Evolutionary conservation across 2,888 invertebrate species (phyloP).

Genomic region (Ischnus inquisitorius): DNA sequence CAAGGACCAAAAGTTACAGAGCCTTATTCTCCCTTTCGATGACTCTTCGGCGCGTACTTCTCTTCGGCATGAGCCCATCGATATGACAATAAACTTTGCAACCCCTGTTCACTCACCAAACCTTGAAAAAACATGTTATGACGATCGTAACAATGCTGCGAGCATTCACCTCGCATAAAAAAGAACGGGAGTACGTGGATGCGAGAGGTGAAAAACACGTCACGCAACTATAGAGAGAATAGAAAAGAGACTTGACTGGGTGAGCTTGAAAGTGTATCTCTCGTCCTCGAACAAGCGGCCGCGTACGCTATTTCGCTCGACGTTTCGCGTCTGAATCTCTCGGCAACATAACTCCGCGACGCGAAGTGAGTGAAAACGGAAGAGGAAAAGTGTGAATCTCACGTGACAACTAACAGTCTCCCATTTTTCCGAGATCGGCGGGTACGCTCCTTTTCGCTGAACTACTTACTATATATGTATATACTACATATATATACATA

Average conservation of each 20-base stretch:
- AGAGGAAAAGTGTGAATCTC: slow-evolving; percentile 42
- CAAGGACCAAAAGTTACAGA: too few relatives aligned
- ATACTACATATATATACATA: background rate
- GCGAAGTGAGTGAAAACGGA: slow-evolving; percentile 28
- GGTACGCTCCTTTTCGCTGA: slow-evolving; percentile 12
- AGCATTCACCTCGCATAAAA: background rate
- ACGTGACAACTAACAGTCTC: slow-evolving; percentile 52
- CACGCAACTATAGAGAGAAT: background rate
- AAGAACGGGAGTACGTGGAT: background rate
- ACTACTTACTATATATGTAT: background rate
- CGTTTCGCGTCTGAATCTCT: background rate
- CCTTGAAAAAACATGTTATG: background rate
- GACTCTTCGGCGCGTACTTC: too few relatives aligned
- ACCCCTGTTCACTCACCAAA: too few relatives aligned
- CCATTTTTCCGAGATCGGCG: slow-evolving; percentile 50
- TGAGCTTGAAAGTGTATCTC: slow-evolving; percentile 4
- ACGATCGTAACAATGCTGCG: background rate
- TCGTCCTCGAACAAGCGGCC: background rate
- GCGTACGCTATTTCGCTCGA: slow-evolving; percentile 2
- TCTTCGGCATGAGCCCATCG: too few relatives aligned
- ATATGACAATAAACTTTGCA: too few relatives aligned
- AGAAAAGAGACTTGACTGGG: slow-evolving; percentile 29
- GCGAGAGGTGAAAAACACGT: slow-evolving; percentile 29
- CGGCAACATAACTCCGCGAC: slow-evolving; percentile 23
- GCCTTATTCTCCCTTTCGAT: too few relatives aligned